These are phyloP conservation scores for Anoura caudifer DNA, from an alignment of 2,113 vertebrate genomes.

Conservation along the genomic window DNA sequence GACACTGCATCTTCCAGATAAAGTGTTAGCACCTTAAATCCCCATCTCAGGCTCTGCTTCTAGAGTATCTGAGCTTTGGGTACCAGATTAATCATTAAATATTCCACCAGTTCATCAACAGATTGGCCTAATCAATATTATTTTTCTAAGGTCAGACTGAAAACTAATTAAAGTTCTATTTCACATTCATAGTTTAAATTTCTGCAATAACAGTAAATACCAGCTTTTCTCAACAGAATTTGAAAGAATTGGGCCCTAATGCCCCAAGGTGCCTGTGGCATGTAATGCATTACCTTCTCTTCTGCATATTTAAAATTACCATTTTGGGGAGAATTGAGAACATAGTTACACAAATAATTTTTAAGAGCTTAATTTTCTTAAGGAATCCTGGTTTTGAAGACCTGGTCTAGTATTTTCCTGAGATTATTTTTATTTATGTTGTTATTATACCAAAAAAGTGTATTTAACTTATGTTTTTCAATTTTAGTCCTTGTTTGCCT, in stretches of 20 bases:
- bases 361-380: not conserved
- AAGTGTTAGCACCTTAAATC: not conserved
- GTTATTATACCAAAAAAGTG: not conserved
- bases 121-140: not conserved
- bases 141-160: not conserved
- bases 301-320: not conserved
- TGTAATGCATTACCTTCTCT: not conserved
- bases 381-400: not conserved
- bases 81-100: not conserved
- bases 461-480: slow-evolving; percentile 32
- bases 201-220: not conserved
- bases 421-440: not conserved
- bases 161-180: slow-evolving; percentile 26
- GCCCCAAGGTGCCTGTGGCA: not conserved
- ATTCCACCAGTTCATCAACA: not conserved
- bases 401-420: not conserved
- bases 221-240: not conserved
- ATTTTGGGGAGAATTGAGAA: not conserved
- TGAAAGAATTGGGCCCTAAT: not conserved
- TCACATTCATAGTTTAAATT: not conserved
- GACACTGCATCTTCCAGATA: not conserved
- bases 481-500: not conserved
- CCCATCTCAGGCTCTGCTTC: not conserved
- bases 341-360: not conserved
- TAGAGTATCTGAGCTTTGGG: not conserved